Base-by-base conservation (phyloP, 2,113 vertebrate genomes). In the Cryptomyrus ogoouensis region DNA sequence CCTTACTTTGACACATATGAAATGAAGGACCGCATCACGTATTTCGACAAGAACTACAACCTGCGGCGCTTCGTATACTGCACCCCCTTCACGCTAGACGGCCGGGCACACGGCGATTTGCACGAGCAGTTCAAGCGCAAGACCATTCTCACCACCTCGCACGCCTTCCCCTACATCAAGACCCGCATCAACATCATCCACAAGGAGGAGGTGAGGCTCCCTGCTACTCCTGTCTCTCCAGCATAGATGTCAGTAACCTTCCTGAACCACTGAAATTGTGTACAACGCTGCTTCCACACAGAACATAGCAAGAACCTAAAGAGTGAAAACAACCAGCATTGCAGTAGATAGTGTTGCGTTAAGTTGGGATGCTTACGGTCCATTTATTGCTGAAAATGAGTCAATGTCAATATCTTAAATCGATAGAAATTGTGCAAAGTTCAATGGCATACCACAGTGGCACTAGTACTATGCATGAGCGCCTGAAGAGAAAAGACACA, bases 31-130 rank as follows among this genome's bases (percentile, higher is more conserved):
- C 97, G 98, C 92, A 99, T 99, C 92, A 99, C 98, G 0, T 99
- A 99, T 93, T 99, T 99, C 0, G 98, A 99, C 94, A 99, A 99
- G 92, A 99, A 99, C 95, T 99, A 99, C 93, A 99, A 99, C 94
- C 87, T 99, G 94, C 95, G 98, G 0, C 98, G 98, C 3, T 99
- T 99, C 49, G 98, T 99, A 94, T 99, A 99, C 96, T 99, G 98
- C 94, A 99, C 98, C 0, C 98, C 98, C 19, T 99, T 99, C 95
- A 99, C 98, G 0, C 95, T 99, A 93, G 98, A 99, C 0, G 98
- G 98, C 2, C 96, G 98, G 1, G 98, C 98, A 3, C 98, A 99
- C 0, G 98, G 98, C 0, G 98, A 99, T 80, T 97, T 99, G 89
- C 98, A 99, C 1, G 98, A 99, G 91, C 98, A 99, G 93, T 99